These are phyloP conservation scores for Pyrochroa serraticornis DNA, from an alignment of 2,888 invertebrate species.

Conservation along the genomic window DNA sequence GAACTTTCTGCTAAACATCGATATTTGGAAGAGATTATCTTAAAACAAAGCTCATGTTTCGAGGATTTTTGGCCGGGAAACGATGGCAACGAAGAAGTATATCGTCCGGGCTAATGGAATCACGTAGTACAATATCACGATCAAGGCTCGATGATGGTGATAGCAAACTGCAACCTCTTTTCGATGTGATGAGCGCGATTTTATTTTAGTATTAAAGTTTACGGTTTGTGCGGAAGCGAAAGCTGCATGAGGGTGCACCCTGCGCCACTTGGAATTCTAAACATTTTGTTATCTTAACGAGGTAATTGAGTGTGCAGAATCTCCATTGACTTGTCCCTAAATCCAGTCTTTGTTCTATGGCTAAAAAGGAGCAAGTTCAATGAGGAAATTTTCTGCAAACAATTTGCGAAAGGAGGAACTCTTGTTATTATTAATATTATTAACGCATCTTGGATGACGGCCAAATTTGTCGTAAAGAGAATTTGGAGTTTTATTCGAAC, in stretches of 20 bases:
- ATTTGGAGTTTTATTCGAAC: no score
- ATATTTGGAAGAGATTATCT: slow-evolving; percentile 21
- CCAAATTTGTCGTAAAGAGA: no score
- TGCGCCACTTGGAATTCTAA: not conserved
- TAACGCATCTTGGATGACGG: no score
- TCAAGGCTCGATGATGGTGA: slow-evolving; percentile 25
- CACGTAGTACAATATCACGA: slow-evolving; percentile 30
- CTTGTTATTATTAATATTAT: no score
- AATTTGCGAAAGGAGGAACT: no score
- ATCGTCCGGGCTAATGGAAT: slow-evolving; percentile 27
- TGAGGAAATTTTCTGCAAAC: no score
- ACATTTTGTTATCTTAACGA: slow-evolving; percentile 5
- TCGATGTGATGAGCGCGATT: slow-evolving; percentile 29
- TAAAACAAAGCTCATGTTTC: slow-evolving; percentile 24
- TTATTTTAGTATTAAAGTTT: slow-evolving; percentile 23
- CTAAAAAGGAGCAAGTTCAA: no score
- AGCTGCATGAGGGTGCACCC: not conserved
- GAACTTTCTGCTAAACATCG: slow-evolving; percentile 10
- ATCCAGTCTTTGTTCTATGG: no score
- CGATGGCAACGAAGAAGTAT: slow-evolving; percentile 8
- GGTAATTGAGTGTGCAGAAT: not conserved
- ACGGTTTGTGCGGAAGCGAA: slow-evolving; percentile 10
- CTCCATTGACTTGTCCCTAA: no score
- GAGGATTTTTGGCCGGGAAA: slow-evolving; percentile 19
- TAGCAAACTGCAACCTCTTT: slow-evolving; percentile 18